Percentiles rank a stretch among this genome's conserved stretches.
Conservation (phyloP, 2,797 vertebrate species). For the Danio tinwini region DNA sequence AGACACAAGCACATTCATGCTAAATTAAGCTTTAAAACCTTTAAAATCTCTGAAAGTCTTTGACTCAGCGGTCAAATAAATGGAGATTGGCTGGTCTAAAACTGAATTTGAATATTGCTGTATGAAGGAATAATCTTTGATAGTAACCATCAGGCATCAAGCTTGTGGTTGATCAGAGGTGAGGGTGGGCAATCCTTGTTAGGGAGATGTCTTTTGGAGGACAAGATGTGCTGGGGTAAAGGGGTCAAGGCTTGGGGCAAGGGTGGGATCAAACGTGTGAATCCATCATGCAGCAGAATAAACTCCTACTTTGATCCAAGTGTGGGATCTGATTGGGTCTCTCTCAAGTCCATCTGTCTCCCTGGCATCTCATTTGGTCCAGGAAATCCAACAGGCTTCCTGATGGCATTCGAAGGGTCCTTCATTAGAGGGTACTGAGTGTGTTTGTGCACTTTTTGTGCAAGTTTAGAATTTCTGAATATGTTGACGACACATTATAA, state of each 20-base stretch:
- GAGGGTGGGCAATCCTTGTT: slow-evolving; percentile 39
- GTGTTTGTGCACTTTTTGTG: slow-evolving; percentile 25
- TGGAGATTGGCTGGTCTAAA: not conserved
- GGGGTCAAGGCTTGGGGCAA: slow-evolving; percentile 55
- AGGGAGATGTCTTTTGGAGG: slow-evolving; percentile 34
- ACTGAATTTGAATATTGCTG: not conserved
- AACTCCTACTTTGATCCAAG: slow-evolving; percentile 87
- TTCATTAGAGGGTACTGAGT: slow-evolving; percentile 73
- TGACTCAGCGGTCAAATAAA: not conserved
- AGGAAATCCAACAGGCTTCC: slow-evolving; percentile 85
- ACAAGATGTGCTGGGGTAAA: slow-evolving; percentile 53
- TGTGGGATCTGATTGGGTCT: slow-evolving; percentile 86
- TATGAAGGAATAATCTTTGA: not conserved
- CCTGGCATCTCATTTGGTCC: slow-evolving; percentile 85
- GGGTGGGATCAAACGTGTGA: slow-evolving; percentile 71
- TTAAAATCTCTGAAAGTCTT: not conserved
- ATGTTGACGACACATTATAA: slow-evolving; percentile 5
- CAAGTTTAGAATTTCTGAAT: slow-evolving; percentile 26
- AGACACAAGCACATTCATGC: slow-evolving; percentile 78
- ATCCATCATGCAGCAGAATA: slow-evolving; percentile 82
- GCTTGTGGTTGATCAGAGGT: slow-evolving; percentile 33
- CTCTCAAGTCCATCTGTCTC: slow-evolving; percentile 86
- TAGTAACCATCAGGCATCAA: slow-evolving; percentile 11
- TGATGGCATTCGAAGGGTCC: slow-evolving; percentile 81
- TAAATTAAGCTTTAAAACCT: not conserved